Evolutionary conservation across 2,888 invertebrate species (phyloP).

Genomic region (Aphidoletes aphidimyza): DNA sequence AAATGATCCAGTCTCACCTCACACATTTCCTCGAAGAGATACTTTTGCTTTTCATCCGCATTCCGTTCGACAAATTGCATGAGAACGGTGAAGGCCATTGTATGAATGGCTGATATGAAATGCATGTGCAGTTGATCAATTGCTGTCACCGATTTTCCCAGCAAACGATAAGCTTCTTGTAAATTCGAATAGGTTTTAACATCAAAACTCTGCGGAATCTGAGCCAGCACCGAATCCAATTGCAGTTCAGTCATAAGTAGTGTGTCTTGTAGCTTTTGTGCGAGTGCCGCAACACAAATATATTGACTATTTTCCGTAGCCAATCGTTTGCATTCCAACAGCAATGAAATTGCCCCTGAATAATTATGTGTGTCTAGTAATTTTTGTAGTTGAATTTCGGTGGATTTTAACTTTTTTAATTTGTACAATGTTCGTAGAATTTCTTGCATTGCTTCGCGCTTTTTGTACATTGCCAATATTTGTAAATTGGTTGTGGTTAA

Average conservation of each 20-base stretch:
- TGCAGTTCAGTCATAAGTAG: conserved; percentile 91
- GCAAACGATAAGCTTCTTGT: conserved; percentile 85
- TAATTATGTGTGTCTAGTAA: conserved; percentile 86
- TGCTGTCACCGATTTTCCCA: conserved; percentile 91
- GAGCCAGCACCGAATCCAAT: conserved; percentile 85
- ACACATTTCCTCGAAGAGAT: conserved; percentile 84
- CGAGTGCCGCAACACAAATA: conserved; percentile 89
- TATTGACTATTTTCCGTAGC: conserved; percentile 88
- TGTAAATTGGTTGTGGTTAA: conserved; percentile 87
- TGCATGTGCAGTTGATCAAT: conserved; percentile 95
- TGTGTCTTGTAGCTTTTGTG: conserved; percentile 88
- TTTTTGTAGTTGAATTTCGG: conserved; percentile 85
- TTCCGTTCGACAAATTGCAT: conserved; percentile 66
- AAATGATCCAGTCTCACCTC: conserved; percentile 68
- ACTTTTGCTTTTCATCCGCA: conserved; percentile 72
- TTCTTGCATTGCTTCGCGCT: conserved; percentile 83
- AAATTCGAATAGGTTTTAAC: conserved; percentile 81
- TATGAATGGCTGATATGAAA: conserved; percentile 91
- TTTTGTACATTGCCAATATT: conserved; percentile 90
- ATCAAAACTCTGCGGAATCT: conserved; percentile 80
- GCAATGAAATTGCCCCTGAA: conserved; percentile 88
- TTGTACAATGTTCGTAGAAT: conserved; percentile 82
- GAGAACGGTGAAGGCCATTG: conserved; percentile 73
- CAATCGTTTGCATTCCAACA: conserved; percentile 87
- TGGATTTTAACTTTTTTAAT: conserved; percentile 85